phyloP scores from a whole-genome alignment of 2,113 vertebrate species.

The Epinephelus fuscoguttatus region DNA sequence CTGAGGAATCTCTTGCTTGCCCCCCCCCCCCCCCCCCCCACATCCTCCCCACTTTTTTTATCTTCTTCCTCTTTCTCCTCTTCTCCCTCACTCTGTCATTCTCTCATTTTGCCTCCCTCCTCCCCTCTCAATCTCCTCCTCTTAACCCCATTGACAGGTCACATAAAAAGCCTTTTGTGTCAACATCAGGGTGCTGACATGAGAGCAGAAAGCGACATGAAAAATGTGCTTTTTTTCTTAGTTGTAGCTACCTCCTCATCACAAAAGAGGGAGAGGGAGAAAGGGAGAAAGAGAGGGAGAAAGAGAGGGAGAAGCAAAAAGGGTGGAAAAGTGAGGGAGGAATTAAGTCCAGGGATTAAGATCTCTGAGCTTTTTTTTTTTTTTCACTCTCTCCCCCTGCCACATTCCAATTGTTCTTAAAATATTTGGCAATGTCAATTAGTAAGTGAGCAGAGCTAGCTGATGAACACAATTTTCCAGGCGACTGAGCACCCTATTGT shows the following conservation, averaged over 20 bases:
- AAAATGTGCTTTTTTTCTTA: conserved; percentile 81
- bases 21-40: conserved; percentile 27
- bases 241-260: conserved; percentile 85
- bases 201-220: conserved; percentile 89
- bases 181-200: conserved; percentile 84
- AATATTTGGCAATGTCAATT: conserved; percentile 99
- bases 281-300: conserved; percentile 63
- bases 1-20: conserved; percentile 73
- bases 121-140: conserved; percentile 81
- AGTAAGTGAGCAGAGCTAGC: conserved; percentile 99
- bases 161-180: conserved; percentile 90
- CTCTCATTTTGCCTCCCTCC: conserved; percentile 48
- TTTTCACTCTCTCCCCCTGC: conserved; percentile 85
- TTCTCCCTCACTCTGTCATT: conserved; percentile 48
- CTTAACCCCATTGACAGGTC: conserved; percentile 89
- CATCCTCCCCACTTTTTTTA: conserved; percentile 33
- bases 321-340: conserved; percentile 77
- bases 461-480: conserved; percentile 99
- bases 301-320: conserved; percentile 33
- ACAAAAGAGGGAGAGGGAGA: conserved; percentile 47
- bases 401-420: conserved; percentile 99
- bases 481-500: conserved; percentile 99
- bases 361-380: conserved; percentile 90
- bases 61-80: conserved; percentile 43
- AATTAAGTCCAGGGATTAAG: conserved; percentile 97